Percentiles rank a stretch among this genome's conserved stretches.
Conservation (phyloP, 2,113 vertebrate species). For the Dasyprocta punctata region DNA sequence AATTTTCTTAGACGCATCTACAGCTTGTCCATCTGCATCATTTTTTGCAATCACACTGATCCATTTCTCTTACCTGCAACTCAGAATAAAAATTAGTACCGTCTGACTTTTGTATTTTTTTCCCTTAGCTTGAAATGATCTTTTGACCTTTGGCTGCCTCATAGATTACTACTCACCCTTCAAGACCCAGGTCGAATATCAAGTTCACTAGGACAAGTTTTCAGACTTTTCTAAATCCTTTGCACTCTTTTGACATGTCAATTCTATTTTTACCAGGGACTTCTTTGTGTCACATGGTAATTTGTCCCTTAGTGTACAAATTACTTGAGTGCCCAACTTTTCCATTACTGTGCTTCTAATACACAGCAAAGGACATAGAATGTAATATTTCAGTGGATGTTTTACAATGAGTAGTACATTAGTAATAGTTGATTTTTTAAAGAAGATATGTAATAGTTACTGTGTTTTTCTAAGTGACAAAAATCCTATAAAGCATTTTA, state of each 20-base stretch:
- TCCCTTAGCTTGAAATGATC: background rate
- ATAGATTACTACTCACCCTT: background rate
- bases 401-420: background rate
- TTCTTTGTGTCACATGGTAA: background rate
- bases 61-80: background rate
- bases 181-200: background rate
- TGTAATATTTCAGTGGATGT: background rate
- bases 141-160: background rate
- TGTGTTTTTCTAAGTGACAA: background rate
- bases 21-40: background rate
- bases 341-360: background rate
- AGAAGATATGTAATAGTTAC: background rate
- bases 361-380: background rate
- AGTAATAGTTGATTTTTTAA: background rate
- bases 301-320: background rate
- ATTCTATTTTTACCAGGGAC: background rate
- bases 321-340: background rate
- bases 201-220: background rate
- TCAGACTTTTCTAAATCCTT: background rate
- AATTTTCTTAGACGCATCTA: background rate
- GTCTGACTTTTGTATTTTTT: background rate
- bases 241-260: background rate
- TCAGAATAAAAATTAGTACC: background rate
- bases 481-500: background rate
- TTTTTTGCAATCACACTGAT: background rate